phyloP scores from a whole-genome alignment of 1,140 invertebrate genomes.

The Camponotus pennsylvanicus region DNA sequence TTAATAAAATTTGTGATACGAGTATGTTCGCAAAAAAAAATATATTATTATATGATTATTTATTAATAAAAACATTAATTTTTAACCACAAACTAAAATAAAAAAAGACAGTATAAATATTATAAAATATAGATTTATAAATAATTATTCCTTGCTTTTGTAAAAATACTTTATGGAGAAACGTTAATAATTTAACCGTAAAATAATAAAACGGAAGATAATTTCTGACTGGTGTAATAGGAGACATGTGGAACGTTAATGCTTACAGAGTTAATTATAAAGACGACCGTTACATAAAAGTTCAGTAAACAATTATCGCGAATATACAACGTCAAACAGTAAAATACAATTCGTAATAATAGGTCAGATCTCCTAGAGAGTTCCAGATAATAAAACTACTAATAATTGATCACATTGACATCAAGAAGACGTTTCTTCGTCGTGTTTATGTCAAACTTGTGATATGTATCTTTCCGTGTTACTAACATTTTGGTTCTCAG shows the following conservation, averaged over 20 bases:
- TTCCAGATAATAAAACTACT: constrained; percentile 42
- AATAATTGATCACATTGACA: constrained; percentile 61
- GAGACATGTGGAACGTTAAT: constrained; percentile 54
- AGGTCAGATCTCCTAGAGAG: constrained; percentile 53
- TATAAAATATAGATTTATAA: background rate
- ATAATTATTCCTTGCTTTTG: background rate
- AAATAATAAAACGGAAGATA: constrained; percentile 28
- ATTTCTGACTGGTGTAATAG: constrained; percentile 41
- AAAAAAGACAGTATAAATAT: background rate
- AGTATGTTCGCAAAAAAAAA: background rate
- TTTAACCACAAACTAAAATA: background rate
- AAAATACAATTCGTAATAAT: constrained; percentile 61
- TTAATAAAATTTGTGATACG: background rate
- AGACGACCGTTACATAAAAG: constrained; percentile 46
- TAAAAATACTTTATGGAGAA: background rate
- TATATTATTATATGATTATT: background rate
- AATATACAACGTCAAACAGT: constrained; percentile 17
- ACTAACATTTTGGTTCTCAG: background rate
- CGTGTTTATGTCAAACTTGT: constrained; percentile 9
- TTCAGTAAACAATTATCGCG: constrained; percentile 67
- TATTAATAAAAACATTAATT: background rate
- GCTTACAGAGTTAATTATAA: constrained; percentile 55
- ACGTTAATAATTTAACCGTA: constrained; percentile 30
- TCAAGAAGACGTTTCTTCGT: constrained; percentile 46
- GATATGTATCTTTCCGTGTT: constrained; percentile 19